phyloP scores from a whole-genome alignment of 2,113 vertebrate genomes.

The Morphnarchus princeps region DNA sequence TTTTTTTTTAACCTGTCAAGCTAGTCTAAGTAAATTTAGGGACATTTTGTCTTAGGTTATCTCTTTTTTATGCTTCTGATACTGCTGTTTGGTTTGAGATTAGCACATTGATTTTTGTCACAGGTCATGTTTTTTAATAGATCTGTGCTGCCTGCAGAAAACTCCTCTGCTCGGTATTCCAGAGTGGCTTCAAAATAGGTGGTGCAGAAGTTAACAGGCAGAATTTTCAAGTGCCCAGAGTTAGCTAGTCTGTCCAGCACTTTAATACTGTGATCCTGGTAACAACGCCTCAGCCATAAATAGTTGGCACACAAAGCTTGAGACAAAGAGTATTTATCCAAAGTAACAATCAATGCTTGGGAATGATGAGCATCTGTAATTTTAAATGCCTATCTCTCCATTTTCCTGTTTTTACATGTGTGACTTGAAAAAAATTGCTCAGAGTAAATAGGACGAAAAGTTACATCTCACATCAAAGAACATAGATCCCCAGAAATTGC shows the following conservation, averaged over 20 bases:
- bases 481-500: fast-evolving
- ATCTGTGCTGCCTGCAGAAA: slow-evolving; percentile 64
- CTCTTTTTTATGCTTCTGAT: slow-evolving; percentile 70
- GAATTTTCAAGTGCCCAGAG: slow-evolving; percentile 47
- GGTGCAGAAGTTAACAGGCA: slow-evolving; percentile 30
- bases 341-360: background rate
- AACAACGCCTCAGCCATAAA: background rate
- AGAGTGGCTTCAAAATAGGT: slow-evolving; percentile 19
- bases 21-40: slow-evolving; percentile 36
- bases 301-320: background rate
- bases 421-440: background rate
- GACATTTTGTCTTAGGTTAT: slow-evolving; percentile 66
- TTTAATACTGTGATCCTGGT: background rate
- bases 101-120: slow-evolving; percentile 79
- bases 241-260: background rate
- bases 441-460: background rate
- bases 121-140: slow-evolving; percentile 77
- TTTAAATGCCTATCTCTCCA: background rate
- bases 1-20: slow-evolving; percentile 5
- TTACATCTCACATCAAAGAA: background rate
- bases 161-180: slow-evolving; percentile 28
- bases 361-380: background rate
- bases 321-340: background rate
- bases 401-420: background rate
- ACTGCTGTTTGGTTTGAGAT: slow-evolving; percentile 75